Evolutionary conservation across 2,113 vertebrate genomes (phyloP).

Genomic region (Anthoscopus minutus): DNA sequence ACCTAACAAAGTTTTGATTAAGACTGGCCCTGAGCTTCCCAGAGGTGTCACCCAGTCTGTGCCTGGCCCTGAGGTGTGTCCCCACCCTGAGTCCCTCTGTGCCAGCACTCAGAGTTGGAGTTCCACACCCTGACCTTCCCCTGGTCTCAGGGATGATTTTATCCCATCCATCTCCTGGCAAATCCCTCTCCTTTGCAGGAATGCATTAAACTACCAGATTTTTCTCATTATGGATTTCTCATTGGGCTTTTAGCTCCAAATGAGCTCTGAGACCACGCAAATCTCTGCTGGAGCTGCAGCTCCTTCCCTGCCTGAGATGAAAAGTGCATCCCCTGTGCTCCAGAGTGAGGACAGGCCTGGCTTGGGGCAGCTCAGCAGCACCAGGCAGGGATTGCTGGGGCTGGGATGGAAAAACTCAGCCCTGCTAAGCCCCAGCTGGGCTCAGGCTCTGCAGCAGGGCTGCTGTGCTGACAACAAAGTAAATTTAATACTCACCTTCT

Average conservation of each 20-base stretch:
- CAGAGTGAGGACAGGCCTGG: neutral
- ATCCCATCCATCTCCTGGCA: constrained; percentile 12
- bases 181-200: constrained; percentile 15
- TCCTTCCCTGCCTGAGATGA: neutral
- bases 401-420: neutral
- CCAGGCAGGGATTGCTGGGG: neutral
- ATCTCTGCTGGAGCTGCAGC: neutral
- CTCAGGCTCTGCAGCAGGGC: neutral
- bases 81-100: neutral
- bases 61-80: neutral
- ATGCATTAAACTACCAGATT: constrained; percentile 23
- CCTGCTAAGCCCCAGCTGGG: neutral
- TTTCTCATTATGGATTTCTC: constrained; percentile 30
- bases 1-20: neutral
- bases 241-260: constrained; percentile 34
- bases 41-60: neutral
- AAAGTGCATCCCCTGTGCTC: neutral
- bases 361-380: neutral
- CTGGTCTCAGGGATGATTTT: neutral
- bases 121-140: neutral
- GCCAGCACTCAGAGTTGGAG: neutral
- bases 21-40: neutral
- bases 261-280: constrained; percentile 22
- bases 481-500: neutral
- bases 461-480: neutral